Evolutionary conservation across 2,797 vertebrate species (phyloP), one percentile per base, ranked within the genome.

Genomic region (Spinus pinus): DNA sequence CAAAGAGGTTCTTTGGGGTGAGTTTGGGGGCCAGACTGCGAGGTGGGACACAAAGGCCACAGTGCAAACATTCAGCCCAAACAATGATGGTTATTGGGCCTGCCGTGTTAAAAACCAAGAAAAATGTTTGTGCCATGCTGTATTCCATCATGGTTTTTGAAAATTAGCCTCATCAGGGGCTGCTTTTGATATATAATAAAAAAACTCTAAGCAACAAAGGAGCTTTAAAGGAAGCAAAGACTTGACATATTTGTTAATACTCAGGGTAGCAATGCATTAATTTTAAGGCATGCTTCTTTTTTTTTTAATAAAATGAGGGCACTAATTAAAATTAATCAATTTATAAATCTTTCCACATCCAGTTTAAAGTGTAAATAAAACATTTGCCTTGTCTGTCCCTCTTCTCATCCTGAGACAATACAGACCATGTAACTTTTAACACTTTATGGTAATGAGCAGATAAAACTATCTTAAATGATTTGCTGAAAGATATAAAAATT

Each of bases 261-360:
- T 10, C 53, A 70, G 87, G 35, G 65, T 83, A 90, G 65, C 79
- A 83, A 65, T 81, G 64, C 81, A 89, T 95, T 92, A 87, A 94
- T 92, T 96, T 94, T 91, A 89, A 95, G 60, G 47, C 84, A n/a
- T 8, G 14, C n/a, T 37, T 86, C n/a, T n/a, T 84, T 78, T 31
- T 84, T 53, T 0, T 30, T 18, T 70, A 81, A 74, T 6, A 10
- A 86, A 97, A 95, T 94, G 79, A 91, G 79, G 84, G 35, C 64
- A 91, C 69, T 89, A 91, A 94, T 95, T 95, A 95, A 96, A 95
- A 95, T 93, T 82, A 94, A 95, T 95, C 69, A 10, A 33, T 92
- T 92, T 95, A 94, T 92, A 93, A 95, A 88, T 92, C 50, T 93
- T 94, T 78, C 65, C 3, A 4, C 72, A 74, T 89, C 50, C 33